phyloP scores from a whole-genome alignment of 1,140 invertebrate genomes.

The Drosophila arizonae region DNA sequence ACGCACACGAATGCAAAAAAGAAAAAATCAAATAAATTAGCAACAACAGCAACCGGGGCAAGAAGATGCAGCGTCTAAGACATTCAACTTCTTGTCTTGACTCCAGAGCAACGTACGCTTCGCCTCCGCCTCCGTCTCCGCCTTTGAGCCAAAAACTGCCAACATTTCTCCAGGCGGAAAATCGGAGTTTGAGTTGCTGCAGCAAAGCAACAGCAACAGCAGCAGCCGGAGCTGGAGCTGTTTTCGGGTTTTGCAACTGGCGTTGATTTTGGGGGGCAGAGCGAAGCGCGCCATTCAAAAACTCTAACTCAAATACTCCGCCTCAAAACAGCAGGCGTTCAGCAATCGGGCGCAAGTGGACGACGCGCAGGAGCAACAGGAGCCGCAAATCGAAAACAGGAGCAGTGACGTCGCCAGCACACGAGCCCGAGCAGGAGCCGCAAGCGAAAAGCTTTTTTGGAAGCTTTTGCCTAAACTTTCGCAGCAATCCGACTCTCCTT shows the following conservation, averaged over 20 bases:
- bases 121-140: neutral
- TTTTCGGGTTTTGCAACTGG: neutral
- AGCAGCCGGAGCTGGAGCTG: neutral
- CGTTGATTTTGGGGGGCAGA: constrained; percentile 16
- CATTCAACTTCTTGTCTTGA: constrained; percentile 47
- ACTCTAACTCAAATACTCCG: constrained; percentile 83
- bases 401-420: constrained; percentile 62
- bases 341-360: constrained; percentile 43
- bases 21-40: neutral
- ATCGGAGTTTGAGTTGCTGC: constrained; percentile 15
- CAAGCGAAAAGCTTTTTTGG: neutral
- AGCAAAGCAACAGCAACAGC: neutral
- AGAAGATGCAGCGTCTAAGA: constrained; percentile 33
- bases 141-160: neutral
- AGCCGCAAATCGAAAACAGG: constrained; percentile 56
- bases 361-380: constrained; percentile 68
- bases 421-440: constrained; percentile 36
- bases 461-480: neutral
- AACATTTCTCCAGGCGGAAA: constrained; percentile 22
- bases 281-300: constrained; percentile 69
- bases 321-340: constrained; percentile 78
- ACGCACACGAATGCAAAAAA: constrained; percentile 29
- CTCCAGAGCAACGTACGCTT: neutral
- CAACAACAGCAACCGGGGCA: neutral
- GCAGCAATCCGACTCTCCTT: neutral